phyloP scores from a whole-genome alignment of 2,888 invertebrate genomes.

The Formica aserva region DNA sequence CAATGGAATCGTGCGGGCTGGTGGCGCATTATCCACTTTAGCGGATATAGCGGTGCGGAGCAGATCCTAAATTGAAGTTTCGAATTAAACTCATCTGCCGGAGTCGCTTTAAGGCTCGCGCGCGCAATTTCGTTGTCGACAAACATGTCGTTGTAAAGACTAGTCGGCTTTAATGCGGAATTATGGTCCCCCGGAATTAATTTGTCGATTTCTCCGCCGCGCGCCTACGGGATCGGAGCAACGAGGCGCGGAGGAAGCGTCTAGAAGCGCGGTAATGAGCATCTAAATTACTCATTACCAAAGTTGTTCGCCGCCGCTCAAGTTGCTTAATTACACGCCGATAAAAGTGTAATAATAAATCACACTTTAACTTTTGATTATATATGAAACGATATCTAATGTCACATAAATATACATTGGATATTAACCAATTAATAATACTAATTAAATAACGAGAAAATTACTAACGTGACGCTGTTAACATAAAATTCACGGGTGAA shows the following conservation, averaged over 20 bases:
- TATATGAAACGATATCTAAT: background rate
- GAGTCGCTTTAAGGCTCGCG: constrained; percentile 68
- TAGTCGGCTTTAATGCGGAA: constrained; percentile 52
- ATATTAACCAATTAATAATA: background rate
- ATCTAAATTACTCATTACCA: constrained; percentile 49
- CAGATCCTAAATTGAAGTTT: constrained; percentile 81
- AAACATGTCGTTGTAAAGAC: constrained; percentile 60
- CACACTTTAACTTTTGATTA: background rate
- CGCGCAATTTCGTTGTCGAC: constrained; percentile 64
- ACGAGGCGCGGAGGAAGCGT: background rate
- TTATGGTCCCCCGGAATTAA: constrained; percentile 51
- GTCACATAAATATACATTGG: background rate
- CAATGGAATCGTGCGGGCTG: constrained; percentile 53
- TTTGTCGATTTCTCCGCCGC: constrained; percentile 31
- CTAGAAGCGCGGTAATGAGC: constrained; percentile 29
- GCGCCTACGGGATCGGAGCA: background rate
- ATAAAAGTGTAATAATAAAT: constrained; percentile 21
- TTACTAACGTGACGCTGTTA: background rate
- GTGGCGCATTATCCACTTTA: constrained; percentile 77
- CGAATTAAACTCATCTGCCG: constrained; percentile 79
- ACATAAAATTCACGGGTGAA: background rate
- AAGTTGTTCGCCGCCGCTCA: constrained; percentile 1
- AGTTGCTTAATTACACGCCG: constrained; percentile 25
- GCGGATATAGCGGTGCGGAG: constrained; percentile 63
- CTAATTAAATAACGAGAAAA: background rate